Percentiles rank a stretch among this genome's conserved stretches.
phyloP scores from a whole-genome alignment of 2,888 invertebrate genomes.

The Cyclophora albipunctata region DNA sequence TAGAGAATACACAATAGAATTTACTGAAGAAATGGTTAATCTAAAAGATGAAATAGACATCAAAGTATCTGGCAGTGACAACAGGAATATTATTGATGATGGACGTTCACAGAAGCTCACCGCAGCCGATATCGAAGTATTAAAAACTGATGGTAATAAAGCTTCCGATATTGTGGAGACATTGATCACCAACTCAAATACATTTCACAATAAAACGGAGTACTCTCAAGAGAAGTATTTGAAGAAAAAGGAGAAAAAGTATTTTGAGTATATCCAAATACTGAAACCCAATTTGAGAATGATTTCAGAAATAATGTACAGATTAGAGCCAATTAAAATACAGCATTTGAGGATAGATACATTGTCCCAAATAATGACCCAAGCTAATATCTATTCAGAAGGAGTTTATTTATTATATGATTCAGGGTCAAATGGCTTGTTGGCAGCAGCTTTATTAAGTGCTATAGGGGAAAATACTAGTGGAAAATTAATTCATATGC shows the following conservation, averaged over 20 bases:
- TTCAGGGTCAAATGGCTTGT: conserved; percentile 89
- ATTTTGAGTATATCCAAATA: conserved; percentile 87
- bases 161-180: conserved; percentile 90
- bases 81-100: conserved; percentile 87
- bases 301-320: conserved; percentile 89
- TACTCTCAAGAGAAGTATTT: conserved; percentile 96
- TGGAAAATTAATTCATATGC: conserved; percentile 83
- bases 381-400: conserved; percentile 85
- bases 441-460: conserved; percentile 88
- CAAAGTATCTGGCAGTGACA: conserved; percentile 84
- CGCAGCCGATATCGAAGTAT: conserved; percentile 85
- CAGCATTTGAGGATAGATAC: conserved; percentile 89
- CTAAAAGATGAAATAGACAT: conserved; percentile 79
- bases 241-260: conserved; percentile 96
- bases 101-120: conserved; percentile 88
- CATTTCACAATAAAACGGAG: conserved; percentile 92
- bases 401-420: conserved; percentile 90
- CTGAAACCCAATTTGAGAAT: conserved; percentile 86
- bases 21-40: conserved; percentile 59
- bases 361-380: conserved; percentile 89
- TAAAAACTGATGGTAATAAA: conserved; percentile 84
- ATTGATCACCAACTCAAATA: conserved; percentile 92
- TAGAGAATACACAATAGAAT: conserved; percentile 71
- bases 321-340: conserved; percentile 84
- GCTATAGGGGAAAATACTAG: conserved; percentile 79